phyloP scores from a whole-genome alignment of 2,113 vertebrate species.

The Otus sunia region DNA sequence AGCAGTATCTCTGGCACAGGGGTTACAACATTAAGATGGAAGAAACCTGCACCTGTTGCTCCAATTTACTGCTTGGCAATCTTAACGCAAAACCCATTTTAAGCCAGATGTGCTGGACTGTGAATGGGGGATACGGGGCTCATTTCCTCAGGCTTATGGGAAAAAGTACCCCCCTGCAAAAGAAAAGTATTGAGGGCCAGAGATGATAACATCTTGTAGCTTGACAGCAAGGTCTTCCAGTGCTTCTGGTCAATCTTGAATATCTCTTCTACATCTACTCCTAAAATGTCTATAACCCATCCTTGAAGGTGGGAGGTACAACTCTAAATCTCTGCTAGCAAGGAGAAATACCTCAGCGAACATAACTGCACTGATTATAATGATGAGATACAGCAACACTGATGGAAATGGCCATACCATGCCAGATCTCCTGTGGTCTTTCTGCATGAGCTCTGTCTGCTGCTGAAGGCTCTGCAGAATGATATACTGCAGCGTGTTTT shows the following conservation, averaged over 20 bases:
- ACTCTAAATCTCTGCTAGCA: neutral
- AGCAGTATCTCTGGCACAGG: neutral
- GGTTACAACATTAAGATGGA: neutral
- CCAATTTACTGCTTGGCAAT: neutral
- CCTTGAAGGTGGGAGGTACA: neutral
- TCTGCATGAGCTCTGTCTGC: neutral
- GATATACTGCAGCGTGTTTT: rapidly evolving
- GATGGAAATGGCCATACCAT: neutral
- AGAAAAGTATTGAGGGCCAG: neutral
- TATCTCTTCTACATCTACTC: neutral
- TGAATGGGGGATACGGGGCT: neutral
- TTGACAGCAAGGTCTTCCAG: neutral
- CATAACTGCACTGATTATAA: rapidly evolving
- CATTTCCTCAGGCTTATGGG: neutral
- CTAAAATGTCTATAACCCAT: neutral
- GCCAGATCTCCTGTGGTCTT: neutral
- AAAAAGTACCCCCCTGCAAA: neutral
- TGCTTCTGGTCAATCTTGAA: neutral
- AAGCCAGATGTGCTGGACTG: neutral
- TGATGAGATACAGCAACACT: neutral
- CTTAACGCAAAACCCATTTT: neutral
- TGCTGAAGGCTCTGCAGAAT: neutral
- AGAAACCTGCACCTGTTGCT: neutral
- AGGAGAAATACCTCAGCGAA: neutral
- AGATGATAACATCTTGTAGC: neutral